A percentile compares a stretch with the other conserved stretches of the same genome.
These are phyloP conservation scores for Stomatorhinus ivindoensis DNA, from an alignment of 2,113 vertebrate genomes.

Conservation along the genomic window DNA sequence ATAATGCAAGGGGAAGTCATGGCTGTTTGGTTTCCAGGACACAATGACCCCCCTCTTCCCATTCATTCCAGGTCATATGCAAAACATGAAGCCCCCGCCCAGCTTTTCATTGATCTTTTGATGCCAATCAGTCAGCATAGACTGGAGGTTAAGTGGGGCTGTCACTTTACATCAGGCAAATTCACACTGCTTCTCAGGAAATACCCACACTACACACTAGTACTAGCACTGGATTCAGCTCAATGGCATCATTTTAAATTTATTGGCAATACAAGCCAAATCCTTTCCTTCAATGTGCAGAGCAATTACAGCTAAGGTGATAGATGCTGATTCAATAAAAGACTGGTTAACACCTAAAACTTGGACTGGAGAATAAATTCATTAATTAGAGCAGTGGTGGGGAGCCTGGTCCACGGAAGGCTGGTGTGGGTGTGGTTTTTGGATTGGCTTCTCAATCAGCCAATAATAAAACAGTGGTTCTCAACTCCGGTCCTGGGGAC, in stretches of 20 bases:
- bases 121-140: slow-evolving; percentile 11
- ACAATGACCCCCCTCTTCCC: background rate
- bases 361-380: background rate
- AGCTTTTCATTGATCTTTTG: slow-evolving; percentile 18
- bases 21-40: background rate
- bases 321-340: background rate
- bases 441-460: no score
- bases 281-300: background rate
- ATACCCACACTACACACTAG: slow-evolving; percentile 7
- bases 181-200: slow-evolving; percentile 16
- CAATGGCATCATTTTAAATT: background rate
- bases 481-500: no score
- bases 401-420: no score
- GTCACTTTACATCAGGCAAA: slow-evolving; percentile 9
- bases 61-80: background rate
- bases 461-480: no score
- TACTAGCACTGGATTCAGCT: background rate
- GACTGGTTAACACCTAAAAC: background rate
- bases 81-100: background rate
- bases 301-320: background rate
- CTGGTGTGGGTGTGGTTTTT: no score
- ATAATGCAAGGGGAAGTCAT: background rate
- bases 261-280: background rate
- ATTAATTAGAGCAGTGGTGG: background rate
- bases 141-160: slow-evolving; percentile 29